phyloP scores from a whole-genome alignment of 2,888 invertebrate species.

The Pachymerium ferrugineum region DNA sequence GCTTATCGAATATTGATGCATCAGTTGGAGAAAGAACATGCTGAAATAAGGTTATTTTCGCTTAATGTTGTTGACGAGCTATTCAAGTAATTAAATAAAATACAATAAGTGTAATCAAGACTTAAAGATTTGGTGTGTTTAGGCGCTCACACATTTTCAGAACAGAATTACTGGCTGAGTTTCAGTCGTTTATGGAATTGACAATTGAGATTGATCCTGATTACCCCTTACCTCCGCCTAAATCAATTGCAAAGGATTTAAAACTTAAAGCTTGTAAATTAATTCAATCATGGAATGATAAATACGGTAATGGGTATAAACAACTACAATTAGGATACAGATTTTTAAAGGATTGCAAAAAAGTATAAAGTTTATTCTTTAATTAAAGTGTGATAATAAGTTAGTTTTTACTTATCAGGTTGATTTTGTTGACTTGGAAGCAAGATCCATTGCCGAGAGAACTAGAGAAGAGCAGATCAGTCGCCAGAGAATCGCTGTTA shows the following conservation, averaged over 20 bases:
- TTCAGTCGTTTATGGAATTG: slow-evolving; percentile 50
- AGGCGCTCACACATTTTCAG: slow-evolving; percentile 53
- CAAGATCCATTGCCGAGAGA: slow-evolving; percentile 44
- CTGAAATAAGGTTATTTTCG: slow-evolving; percentile 5
- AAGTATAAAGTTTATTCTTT: slow-evolving; percentile 36
- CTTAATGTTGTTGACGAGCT: slow-evolving; percentile 2
- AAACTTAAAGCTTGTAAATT: slow-evolving; percentile 49
- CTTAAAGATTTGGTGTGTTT: background rate
- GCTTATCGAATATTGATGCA: slow-evolving; percentile 3
- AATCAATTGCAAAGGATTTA: slow-evolving; percentile 48
- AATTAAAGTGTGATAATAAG: too few species aligned
- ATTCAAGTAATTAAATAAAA: too few species aligned
- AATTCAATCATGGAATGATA: slow-evolving; percentile 52
- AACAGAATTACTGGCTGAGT: slow-evolving; percentile 47
- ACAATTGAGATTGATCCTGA: slow-evolving; percentile 50
- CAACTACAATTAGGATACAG: slow-evolving; percentile 50
- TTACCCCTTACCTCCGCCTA: slow-evolving; percentile 53
- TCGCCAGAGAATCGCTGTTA: slow-evolving; percentile 41
- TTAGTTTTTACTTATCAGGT: too few species aligned
- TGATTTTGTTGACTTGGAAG: slow-evolving; percentile 47
- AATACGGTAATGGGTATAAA: slow-evolving; percentile 51
- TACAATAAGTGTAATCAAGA: too few species aligned
- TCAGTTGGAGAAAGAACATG: slow-evolving; percentile 20
- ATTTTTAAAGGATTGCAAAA: slow-evolving; percentile 49
- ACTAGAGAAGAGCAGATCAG: slow-evolving; percentile 43